These are phyloP conservation scores for Chrysotoxum bicinctum DNA, from an alignment of 2,888 invertebrate species.

Conservation along the genomic window DNA sequence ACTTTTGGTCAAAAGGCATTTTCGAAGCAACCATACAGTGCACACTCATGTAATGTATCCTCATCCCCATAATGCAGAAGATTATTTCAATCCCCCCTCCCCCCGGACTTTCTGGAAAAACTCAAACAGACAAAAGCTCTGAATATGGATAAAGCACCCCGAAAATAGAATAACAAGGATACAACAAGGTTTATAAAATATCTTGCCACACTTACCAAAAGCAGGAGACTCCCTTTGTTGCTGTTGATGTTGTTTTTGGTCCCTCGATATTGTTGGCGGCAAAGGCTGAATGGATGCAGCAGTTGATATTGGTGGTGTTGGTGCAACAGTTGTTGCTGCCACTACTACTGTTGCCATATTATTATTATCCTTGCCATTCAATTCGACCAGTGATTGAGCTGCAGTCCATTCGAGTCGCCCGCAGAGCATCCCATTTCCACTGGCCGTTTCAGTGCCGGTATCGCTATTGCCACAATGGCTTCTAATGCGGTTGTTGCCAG, in stretches of 20 bases:
- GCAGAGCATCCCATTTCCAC: conserved; percentile 76
- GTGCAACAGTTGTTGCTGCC: conserved; percentile 70
- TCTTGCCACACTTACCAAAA: conserved; percentile 67
- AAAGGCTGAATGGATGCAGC: conserved; percentile 42
- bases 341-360: conserved; percentile 62
- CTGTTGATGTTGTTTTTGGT: conserved; percentile 65
- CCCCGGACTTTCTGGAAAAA: not conserved
- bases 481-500: conserved; percentile 71
- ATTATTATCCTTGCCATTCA: conserved; percentile 77
- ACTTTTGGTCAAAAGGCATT: not conserved
- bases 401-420: conserved; percentile 80
- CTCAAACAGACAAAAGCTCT: not conserved
- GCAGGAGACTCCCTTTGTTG: conserved; percentile 49
- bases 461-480: conserved; percentile 66
- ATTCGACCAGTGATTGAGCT: conserved; percentile 80
- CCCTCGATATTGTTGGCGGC: conserved; percentile 46
- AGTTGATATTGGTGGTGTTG: conserved; percentile 63
- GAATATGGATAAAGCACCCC: conserved; percentile 11
- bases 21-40: not conserved
- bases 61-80: not conserved
- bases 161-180: conserved; percentile 23
- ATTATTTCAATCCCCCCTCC: not conserved
- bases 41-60: not conserved
- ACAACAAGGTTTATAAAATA: conserved; percentile 46
- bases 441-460: conserved; percentile 65